phyloP scores from a whole-genome alignment of 2,113 vertebrate genomes.

The Mionectes macconnelli region DNA sequence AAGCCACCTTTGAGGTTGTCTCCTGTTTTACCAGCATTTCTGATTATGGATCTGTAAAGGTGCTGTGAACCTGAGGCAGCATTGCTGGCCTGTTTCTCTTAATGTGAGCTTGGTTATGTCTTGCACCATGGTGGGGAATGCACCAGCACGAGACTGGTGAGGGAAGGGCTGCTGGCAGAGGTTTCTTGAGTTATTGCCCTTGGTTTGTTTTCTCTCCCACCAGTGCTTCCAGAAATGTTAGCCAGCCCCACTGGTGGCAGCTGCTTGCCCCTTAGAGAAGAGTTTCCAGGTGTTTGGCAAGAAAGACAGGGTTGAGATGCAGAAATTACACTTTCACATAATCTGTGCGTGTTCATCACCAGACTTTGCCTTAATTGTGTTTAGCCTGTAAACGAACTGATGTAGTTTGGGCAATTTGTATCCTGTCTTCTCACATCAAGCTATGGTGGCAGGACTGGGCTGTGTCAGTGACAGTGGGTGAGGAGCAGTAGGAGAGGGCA shows the following conservation, averaged over 20 bases:
- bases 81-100: not conserved
- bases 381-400: not conserved
- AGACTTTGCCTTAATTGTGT: not conserved
- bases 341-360: not conserved
- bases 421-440: not conserved
- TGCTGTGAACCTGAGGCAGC: not conserved
- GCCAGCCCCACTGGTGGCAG: not conserved
- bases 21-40: not conserved
- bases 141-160: fast-evolving
- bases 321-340: not conserved
- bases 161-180: not conserved
- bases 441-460: not conserved
- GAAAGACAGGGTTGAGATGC: not conserved
- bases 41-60: not conserved
- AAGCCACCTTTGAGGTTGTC: not conserved
- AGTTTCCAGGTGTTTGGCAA: not conserved
- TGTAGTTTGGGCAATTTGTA: not conserved
- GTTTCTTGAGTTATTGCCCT: not conserved
- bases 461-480: not conserved
- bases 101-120: fast-evolving
- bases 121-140: not conserved
- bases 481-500: not conserved
- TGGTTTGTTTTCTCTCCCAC: not conserved
- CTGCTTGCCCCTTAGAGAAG: not conserved
- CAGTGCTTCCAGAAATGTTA: not conserved